These are phyloP conservation scores for Seriola rivoliana DNA, from an alignment of 2,113 vertebrate genomes.

Conservation along the genomic window DNA sequence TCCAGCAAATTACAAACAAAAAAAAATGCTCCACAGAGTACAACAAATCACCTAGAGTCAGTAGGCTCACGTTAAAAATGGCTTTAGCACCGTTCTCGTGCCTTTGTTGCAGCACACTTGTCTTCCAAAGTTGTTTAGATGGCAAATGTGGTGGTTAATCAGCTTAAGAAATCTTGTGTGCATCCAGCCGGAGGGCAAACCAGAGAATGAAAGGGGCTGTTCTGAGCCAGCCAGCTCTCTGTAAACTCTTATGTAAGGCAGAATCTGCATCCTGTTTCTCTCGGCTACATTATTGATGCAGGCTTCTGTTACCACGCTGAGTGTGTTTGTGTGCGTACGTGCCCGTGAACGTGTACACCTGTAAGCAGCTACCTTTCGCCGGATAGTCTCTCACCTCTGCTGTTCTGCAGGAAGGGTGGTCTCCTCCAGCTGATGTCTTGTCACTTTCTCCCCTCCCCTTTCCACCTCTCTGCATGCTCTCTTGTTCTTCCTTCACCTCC, in stretches of 20 bases:
- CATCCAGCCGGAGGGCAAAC: conserved; percentile 59
- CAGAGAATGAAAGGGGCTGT: conserved; percentile 56
- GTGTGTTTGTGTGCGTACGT: conserved; percentile 38
- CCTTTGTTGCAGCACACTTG: conserved; percentile 51
- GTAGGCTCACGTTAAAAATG: conserved; percentile 38
- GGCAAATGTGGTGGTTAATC: conserved; percentile 67
- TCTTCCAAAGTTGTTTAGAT: conserved; percentile 61
- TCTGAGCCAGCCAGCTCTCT: conserved; percentile 48
- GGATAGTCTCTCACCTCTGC: conserved; percentile 47
- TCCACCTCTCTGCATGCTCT: conserved; percentile 38
- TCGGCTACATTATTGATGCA: conserved; percentile 74
- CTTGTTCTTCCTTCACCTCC: conserved; percentile 44
- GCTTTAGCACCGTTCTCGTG: conserved; percentile 10
- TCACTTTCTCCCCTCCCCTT: conserved; percentile 38
- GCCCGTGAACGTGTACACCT: conserved; percentile 49
- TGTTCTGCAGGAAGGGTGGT: conserved; percentile 32
- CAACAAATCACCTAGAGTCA: conserved; percentile 55
- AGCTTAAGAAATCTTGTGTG: conserved; percentile 63
- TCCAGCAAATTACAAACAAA: neutral
- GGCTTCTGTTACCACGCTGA: conserved; percentile 65
- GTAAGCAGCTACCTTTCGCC: conserved; percentile 34
- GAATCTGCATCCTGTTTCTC: conserved; percentile 70
- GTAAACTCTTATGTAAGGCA: conserved; percentile 70
- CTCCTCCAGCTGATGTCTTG: conserved; percentile 35
- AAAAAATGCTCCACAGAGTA: conserved; percentile 12